Evolutionary conservation across 2,888 invertebrate genomes (phyloP), one percentile per base, ranked within the genome.

Genomic region (Drosophila melanocephala): DNA sequence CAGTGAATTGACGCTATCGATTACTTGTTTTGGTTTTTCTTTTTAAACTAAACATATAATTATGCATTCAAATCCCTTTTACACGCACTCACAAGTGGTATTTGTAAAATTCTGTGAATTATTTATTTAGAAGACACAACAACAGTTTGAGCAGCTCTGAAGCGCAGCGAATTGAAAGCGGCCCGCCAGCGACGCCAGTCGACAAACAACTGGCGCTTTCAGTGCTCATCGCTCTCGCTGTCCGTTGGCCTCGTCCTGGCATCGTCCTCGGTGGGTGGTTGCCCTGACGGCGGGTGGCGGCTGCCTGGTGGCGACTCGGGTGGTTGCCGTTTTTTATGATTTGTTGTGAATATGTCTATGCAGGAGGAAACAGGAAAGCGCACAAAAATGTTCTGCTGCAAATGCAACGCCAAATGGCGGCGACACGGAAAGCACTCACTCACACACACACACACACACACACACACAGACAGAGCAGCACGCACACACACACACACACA

Each of bases 281-380:
- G 28, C 33, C 51, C 26, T 47, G 50, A 7, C 44, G 39, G 75
- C 79, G 70, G 73, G 76, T 76, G 61, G 37, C 47, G 47, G 47
- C 44, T 44, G 44, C 22, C 14, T 47, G 72, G 71, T 75, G 58
- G 30, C 57, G 52, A n/a, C 26, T 58, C 32, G 57, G 67, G 68
- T 69, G 47, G 80, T 61, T 72, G 65, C 53, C 51, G 66, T 37
- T 33, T 59, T 86, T 86, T 87, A 89, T 89, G 86, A 87, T 86
- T 89, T 86, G 87, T 89, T 89, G 80, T 89, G 89, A 87, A 87
- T 81, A 77, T 75, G 82, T 75, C 79, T 77, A 73, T 75, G 74
- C 74, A 80, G 73, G 75, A 87, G 85, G 85, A 81, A 88, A 84
- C 84, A 86, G 88, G 81, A 84, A 87, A 84, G 81, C 79, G 73